Base-by-base conservation (phyloP, 2,797 vertebrate species). In the Pogonophryne albipinna region DNA sequence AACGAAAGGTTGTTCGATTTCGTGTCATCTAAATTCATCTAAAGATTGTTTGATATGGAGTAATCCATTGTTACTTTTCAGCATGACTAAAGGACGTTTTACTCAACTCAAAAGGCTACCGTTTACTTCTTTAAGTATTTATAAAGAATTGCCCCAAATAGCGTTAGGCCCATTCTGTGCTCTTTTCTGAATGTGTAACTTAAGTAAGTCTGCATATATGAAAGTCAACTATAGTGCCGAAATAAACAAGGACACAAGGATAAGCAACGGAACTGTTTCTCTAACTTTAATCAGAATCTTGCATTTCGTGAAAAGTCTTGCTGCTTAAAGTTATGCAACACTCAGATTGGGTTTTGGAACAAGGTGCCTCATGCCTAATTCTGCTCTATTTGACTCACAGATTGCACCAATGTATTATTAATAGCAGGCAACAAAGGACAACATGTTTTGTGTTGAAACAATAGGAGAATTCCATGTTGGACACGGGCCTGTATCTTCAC, bases 391-490 rank as follows among this genome's bases (percentile, higher is more conserved):
- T 87, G 87, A 90, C 87, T 88, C 74, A 80, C 90, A 87, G 85
- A 86, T 88, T 84, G 74, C 12, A 34, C 62, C 56, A 6, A 86
- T 92, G 87, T 80, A 74, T 91, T 91, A 90, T 91, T 91, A 86
- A 89, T 84, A 61, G 34, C 69, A 42, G 73, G 91, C 89, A 90
- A 90, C 91, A 91, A 89, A 87, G 86, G 87, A 88, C 91, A 89
- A 63, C 82, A 78, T 86, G 91, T 90, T 90, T 86, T 79, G 87
- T 85, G 83, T 60, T 45, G 73, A 70, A 86, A 92, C 91, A 92
- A 92, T 87, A 74, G 87, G 55, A 63, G 66, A 69, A 80, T 73
- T 70, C 42, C 9, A 73, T 86, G 87, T 91, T 12, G 55, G 72
- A 90, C 91, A 91, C 3, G 23, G 49, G 79, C 72, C 66, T 17